Base-by-base conservation (phyloP, 2,888 invertebrate species). In the Cheilosia variabilis region DNA sequence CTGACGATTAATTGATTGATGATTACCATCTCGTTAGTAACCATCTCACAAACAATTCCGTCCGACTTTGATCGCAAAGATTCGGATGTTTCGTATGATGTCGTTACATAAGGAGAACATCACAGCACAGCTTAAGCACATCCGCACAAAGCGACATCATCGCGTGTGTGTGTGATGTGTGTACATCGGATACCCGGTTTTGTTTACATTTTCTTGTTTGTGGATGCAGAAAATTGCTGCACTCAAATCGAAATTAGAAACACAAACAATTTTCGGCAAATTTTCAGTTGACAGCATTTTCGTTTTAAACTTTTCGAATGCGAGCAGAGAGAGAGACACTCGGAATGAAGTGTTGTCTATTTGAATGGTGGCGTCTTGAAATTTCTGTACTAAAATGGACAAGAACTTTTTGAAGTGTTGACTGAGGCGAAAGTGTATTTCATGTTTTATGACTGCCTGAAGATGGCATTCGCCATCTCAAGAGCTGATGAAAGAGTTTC, bases 1-100 rank as follows among this genome's bases (percentile, higher is more conserved):
- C 43, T 27, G 27, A 65, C 41, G 58, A 63, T 63, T 69, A 81
- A 81, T 81, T 81, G 83, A 78, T 83, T 83, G 78, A 83, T 73
- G 78, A 83, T 78, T 58, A 63, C 73, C 83, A 83, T 82, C 77
- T 82, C 72, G 77, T 60, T 58, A 71, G 63, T 13, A 37, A 37
- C 37, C 79, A 41, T 63, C 60, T 66, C 62, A 66, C 71, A 71
- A 65, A 72, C 43, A 66, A 34, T 71, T 22, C 57, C 5, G 22
- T 7, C 13, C n/a, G 22, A 17, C 82, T 82, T 82, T 82, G 82
- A 82, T 82, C 77, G 58, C 72, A 41, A 43, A 34, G 50, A 68
- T 55, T 69, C 63, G 73, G 53, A 72, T 77, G 55, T 66, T 77
- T 53, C 22, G 41, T 55, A 65, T 58, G 77, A 71, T 58, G 58